Conservation (phyloP, 1,140 invertebrate genomes). For the Macrobrachium rosenbergii region DNA sequence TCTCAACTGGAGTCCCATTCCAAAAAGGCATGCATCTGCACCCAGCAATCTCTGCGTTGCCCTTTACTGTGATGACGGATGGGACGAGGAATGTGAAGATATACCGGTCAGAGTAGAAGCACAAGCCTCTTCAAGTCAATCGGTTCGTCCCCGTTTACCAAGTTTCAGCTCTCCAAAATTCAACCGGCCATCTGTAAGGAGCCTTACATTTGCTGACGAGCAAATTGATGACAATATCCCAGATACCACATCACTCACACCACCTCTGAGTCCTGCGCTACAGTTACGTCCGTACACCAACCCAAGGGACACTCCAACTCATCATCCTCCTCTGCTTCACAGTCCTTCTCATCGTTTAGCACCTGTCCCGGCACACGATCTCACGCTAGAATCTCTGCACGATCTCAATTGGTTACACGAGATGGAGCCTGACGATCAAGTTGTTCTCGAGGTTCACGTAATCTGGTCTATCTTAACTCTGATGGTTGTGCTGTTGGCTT, state of each 20-base stretch:
- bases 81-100: slow-evolving; percentile 24
- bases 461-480: slow-evolving; percentile 65
- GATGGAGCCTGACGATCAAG: slow-evolving; percentile 64
- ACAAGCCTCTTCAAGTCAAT: not conserved
- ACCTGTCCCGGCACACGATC: slow-evolving; percentile 51
- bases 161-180: slow-evolving; percentile 14
- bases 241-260: slow-evolving; percentile 31
- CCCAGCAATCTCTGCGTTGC: slow-evolving; percentile 49
- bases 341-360: slow-evolving; percentile 30
- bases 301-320: slow-evolving; percentile 65
- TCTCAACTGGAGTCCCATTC: slow-evolving; percentile 56
- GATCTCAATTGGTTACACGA: slow-evolving; percentile 63
- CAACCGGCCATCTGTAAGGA: slow-evolving; percentile 15
- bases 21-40: slow-evolving; percentile 26
- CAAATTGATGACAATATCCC: slow-evolving; percentile 3
- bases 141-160: slow-evolving; percentile 20
- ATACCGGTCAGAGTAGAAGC: not conserved
- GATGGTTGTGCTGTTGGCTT: slow-evolving; percentile 64
- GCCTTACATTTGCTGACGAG: slow-evolving; percentile 41
- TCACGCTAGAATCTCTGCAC: slow-evolving; percentile 62
- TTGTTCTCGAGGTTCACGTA: slow-evolving; percentile 63
- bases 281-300: slow-evolving; percentile 61
- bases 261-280: slow-evolving; percentile 39
- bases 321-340: slow-evolving; percentile 54
- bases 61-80: slow-evolving; percentile 52